Evolutionary conservation across 2,888 invertebrate species (phyloP), one percentile per base, ranked within the genome.

Genomic region (Creontiades dilutus): DNA sequence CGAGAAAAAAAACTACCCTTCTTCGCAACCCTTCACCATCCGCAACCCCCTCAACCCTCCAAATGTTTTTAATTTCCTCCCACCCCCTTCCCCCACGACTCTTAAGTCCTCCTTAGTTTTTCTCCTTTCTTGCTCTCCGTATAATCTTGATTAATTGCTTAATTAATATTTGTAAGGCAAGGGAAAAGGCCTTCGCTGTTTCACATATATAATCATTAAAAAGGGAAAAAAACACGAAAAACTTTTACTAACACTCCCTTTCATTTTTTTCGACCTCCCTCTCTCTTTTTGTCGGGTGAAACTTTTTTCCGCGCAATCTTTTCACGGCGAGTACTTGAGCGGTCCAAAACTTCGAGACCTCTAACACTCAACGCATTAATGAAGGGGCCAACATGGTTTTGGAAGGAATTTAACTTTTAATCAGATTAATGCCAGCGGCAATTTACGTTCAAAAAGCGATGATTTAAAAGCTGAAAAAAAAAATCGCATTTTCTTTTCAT

Each of bases 131-230:
- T 75, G n/a, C 47, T 75, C 76, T 46, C 87, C 46, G 89, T 48
- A 89, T 90, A 90, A 90, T 84, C 90, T 55, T 90, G 90, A 90
- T 90, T 90, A 90, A 90, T 90, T 90, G 86, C 90, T 84, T 90
- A 90, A 90, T 90, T 90, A 90, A 90, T 90, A 90, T 90, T 86
- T 84, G 85, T 85, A 85, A 85, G 57, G 85, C 57, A 48, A 23
- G 82, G 80, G 46, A 68, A 68, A 68, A 68, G 68, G 81, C 68
- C 81, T 61, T 88, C 88, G 28, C 76, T 88, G 88, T 52, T 68
- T 78, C 76, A 88, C 88, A 88, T 88, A 88, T 88, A 88, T 88
- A 78, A 88, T 78, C 88, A 88, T 88, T 88, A 88, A 78, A 78
- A 78, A 46, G 37, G 78, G 37, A 78, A 47, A 78, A 47, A 47